These are phyloP conservation scores for Ellobius talpinus DNA, from an alignment of 2,113 vertebrate species.

Conservation along the genomic window DNA sequence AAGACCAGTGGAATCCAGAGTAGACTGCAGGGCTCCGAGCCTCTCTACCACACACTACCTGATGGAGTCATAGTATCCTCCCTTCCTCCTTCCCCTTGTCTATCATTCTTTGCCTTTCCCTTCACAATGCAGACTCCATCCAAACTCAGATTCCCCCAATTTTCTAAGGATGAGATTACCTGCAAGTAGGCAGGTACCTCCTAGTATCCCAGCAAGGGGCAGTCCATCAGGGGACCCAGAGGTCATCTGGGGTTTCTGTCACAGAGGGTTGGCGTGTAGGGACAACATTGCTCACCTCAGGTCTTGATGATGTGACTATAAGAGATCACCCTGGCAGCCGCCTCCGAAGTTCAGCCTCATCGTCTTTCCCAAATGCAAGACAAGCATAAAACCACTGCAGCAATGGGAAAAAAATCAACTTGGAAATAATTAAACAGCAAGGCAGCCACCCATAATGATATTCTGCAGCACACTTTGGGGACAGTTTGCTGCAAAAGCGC, in stretches of 20 bases:
- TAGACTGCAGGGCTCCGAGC: neutral
- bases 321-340: constrained; percentile 85
- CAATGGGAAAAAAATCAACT: constrained; percentile 85
- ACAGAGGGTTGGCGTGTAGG: neutral
- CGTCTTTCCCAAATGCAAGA: constrained; percentile 90
- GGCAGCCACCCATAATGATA: constrained; percentile 93
- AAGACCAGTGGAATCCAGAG: neutral
- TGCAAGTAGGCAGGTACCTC: neutral
- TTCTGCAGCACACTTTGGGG: constrained; percentile 91
- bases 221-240: neutral
- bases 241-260: neutral
- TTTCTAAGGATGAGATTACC: constrained; percentile 25
- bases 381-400: constrained; percentile 90
- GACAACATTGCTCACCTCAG: neutral
- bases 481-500: constrained; percentile 90
- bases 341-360: constrained; percentile 85
- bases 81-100: neutral
- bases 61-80: neutral
- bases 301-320: neutral
- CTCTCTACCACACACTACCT: neutral
- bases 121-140: neutral
- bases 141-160: neutral
- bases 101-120: neutral
- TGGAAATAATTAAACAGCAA: constrained; percentile 93
- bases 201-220: neutral